Evolutionary conservation across 2,888 invertebrate genomes (phyloP).

Genomic region (Ectropis crepuscularia): DNA sequence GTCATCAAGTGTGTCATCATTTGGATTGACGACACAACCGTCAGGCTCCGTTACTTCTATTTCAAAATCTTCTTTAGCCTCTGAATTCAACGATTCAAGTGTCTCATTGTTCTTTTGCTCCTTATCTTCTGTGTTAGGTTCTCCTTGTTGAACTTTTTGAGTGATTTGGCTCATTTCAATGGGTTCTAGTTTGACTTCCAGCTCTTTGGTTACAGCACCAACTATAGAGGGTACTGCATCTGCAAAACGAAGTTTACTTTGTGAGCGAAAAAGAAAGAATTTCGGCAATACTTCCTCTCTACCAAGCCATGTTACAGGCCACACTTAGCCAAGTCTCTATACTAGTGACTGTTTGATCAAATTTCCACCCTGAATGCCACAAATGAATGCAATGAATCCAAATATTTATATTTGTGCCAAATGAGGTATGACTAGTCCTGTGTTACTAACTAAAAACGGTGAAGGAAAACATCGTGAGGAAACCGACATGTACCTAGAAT

Average conservation of each 20-base stretch:
- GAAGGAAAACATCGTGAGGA: too few species aligned
- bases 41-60: conserved; percentile 20
- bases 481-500: too few species aligned
- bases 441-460: too few species aligned
- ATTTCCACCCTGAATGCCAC: too few species aligned
- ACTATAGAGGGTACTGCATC: conserved; percentile 78
- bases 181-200: conserved; percentile 13
- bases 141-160: conserved; percentile 25
- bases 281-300: too few species aligned
- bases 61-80: background rate
- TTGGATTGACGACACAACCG: conserved; percentile 23
- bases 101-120: background rate
- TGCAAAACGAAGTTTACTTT: conserved; percentile 32
- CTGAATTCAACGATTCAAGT: background rate
- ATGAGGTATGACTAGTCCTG: too few species aligned
- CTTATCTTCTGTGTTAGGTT: conserved; percentile 4
- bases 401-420: too few species aligned
- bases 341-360: too few species aligned
- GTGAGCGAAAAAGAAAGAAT: too few species aligned
- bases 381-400: too few species aligned
- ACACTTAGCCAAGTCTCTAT: too few species aligned
- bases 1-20: conserved; percentile 41
- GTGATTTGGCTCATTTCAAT: background rate
- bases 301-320: too few species aligned
- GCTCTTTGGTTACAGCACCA: conserved; percentile 56